Conservation (phyloP, 2,113 vertebrate species). For the Leptocoma aspasia region DNA sequence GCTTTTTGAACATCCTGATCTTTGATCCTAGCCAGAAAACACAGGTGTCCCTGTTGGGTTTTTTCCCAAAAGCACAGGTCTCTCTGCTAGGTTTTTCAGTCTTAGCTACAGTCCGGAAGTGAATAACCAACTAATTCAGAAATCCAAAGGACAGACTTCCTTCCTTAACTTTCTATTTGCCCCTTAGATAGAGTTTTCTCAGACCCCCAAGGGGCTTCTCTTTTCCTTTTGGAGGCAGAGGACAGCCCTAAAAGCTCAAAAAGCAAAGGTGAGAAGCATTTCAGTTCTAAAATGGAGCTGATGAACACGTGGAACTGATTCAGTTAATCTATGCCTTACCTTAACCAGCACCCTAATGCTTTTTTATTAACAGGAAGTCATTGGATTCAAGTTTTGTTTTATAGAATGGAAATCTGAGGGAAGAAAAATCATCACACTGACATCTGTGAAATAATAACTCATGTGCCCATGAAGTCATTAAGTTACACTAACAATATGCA, state of each 20-base stretch:
- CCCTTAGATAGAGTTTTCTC: not conserved
- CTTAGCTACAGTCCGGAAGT: not conserved
- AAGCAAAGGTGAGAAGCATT: not conserved
- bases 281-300: not conserved
- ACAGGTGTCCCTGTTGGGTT: not conserved
- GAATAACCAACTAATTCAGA: not conserved
- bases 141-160: not conserved
- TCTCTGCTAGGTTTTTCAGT: not conserved
- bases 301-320: not conserved
- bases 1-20: not conserved
- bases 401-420: not conserved
- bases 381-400: not conserved
- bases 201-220: not conserved
- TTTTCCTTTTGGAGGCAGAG: not conserved
- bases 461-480: not conserved
- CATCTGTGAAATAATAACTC: conserved; percentile 8
- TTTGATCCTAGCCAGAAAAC: not conserved
- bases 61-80: not conserved
- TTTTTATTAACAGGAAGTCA: not conserved
- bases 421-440: not conserved
- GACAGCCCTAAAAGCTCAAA: not conserved
- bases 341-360: not conserved
- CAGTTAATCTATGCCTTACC: not conserved
- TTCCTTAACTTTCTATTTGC: not conserved
- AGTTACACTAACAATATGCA: not conserved